Base-by-base conservation (phyloP, 2,888 invertebrate species). In the Brachyptera putata region DNA sequence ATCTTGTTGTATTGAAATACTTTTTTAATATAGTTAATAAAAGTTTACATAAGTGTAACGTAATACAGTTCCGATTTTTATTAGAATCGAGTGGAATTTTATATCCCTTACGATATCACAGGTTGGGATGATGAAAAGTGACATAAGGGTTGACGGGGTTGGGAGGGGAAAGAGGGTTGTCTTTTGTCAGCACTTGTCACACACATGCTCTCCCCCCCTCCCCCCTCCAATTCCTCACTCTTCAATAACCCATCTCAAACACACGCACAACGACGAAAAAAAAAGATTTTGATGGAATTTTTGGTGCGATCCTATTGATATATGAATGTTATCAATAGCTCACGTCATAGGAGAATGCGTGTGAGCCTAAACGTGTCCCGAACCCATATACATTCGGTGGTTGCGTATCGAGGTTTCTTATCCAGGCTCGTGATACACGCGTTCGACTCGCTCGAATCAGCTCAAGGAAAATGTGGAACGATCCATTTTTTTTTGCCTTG, bases 101-200 rank as follows among this genome's bases (percentile, higher is more conserved):
- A n/a, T n/a, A n/a, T n/a, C n/a, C n/a, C n/a, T n/a, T n/a, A n/a
- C n/a, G n/a, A n/a, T n/a, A n/a, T n/a, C n/a, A n/a, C n/a, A n/a
- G n/a, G n/a, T n/a, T n/a, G n/a, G n/a, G n/a, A n/a, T n/a, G n/a
- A 11, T 30, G 30, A 30, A 11, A 11, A 30, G 30, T 11, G 30
- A 30, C 11, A 30, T 30, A n/a, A n/a, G n/a, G 30, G 11, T 30
- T 30, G 30, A 30, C 11, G 11, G 11, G 7, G 7, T 30, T 30
- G 30, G 11, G 11, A 7, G 11, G 30, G 30, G 30, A 11, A 30
- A 11, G 30, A 11, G 48, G 46, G 37, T 18, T 41, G 46, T 49
- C 56, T 61, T 61, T 61, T 61, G 56, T 61, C 60, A 61, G 50
- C 57, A 57, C 60, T 57, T 57, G 60, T 61, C 60, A 61, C 60